Evolutionary conservation across 2,888 invertebrate genomes (phyloP).

Genomic region (Troides oblongomaculatus): DNA sequence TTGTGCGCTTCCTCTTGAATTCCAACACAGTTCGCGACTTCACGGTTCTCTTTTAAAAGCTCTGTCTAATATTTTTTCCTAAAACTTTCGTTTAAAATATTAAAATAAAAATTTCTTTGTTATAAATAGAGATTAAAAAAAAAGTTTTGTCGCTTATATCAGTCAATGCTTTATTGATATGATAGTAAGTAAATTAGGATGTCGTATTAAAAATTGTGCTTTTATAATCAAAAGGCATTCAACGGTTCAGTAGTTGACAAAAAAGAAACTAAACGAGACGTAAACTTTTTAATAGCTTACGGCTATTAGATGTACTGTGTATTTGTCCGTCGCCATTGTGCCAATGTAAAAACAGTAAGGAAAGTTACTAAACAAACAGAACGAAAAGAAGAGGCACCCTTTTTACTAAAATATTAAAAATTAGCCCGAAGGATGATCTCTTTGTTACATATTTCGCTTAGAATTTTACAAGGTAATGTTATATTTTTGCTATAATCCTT

Average conservation of each 20-base stretch:
- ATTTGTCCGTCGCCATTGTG: not conserved
- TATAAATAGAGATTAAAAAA: too few species aligned
- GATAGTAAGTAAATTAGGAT: not conserved
- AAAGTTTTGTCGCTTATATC: too few species aligned
- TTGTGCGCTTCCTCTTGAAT: too few species aligned
- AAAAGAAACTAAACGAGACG: not conserved
- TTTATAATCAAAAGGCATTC: not conserved
- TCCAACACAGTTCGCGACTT: too few species aligned
- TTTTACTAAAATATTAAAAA: not conserved
- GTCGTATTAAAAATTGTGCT: not conserved
- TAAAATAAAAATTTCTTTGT: too few species aligned
- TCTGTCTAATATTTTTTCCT: too few species aligned
- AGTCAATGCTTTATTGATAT: too few species aligned
- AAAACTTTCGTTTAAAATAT: too few species aligned
- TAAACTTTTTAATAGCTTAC: not conserved
- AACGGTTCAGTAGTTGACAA: not conserved
- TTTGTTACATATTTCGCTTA: not conserved
- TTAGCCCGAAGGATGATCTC: not conserved
- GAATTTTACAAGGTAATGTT: not conserved
- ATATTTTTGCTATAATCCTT: not conserved
- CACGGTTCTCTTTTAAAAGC: too few species aligned
- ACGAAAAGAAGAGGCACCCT: not conserved
- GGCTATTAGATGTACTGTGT: not conserved
- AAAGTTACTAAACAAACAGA: not conserved
- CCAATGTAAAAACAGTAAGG: not conserved